Base-by-base conservation (phyloP, 2,888 invertebrate species). In the Platycheirus rosarum region DNA sequence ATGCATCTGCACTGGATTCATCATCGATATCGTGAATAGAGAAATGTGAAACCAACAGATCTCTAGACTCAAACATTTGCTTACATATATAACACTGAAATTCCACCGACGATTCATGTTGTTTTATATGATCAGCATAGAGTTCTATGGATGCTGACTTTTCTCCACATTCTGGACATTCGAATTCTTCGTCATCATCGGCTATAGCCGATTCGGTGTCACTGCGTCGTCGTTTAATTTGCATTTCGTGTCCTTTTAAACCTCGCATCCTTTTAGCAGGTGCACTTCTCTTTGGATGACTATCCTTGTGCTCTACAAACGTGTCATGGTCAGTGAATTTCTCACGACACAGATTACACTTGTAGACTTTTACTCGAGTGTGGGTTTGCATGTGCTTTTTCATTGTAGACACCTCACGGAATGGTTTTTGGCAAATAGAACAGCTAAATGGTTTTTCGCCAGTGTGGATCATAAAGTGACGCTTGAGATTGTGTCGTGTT, bases 381-480 rank as follows among this genome's bases (percentile, higher is more conserved):
- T 90, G 90, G 0, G 90, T 90, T 2, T 89, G 87, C 88, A 89
- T 88, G 42, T 90, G 90, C 62, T 90, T 90, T 71, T 89, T 90
- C 0, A 90, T 85, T 0, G 90, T 90, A 7, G 89, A 89, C 75
- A 89, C 88, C 75, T 90, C 90, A 0, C 90, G 88, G 51, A 90
- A 90, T 0, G 89, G 88, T 79, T 89, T 89, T 35, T 88, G 88
- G 70, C 90, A 90, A 37, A 88, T 87, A 60, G 85, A 86, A 80
- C 90, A 90, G 66, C 87, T 88, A 71, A 88, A 90, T 0, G 90
- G 90, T 60, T 90, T 90, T 63, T 90, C 90, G 2, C 89, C 90
- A 0, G 90, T 90, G 70, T 90, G 90, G 16, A 90, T 90, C 90
- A 90, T 90, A 57, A 89, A 88, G 74, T 90, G 90, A 0, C 90